Evolutionary conservation across 2,113 vertebrate species (phyloP), one percentile per base, ranked within the genome.

Genomic region (Paratilapia polleni): DNA sequence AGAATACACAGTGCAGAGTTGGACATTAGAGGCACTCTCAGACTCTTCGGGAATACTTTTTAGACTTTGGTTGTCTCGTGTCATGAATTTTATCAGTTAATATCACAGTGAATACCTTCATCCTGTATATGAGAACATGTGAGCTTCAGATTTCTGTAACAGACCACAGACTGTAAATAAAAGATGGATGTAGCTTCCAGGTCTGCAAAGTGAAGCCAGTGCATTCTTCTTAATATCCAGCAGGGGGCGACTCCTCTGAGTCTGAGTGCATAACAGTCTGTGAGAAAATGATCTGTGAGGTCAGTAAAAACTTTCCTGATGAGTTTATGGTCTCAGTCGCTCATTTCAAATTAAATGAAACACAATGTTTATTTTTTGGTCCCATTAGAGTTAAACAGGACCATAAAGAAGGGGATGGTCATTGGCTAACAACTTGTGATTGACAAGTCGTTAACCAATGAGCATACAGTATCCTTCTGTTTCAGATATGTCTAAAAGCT

Each of bases 301-400:
- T 31, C 28, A 31, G 28, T 31, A 31, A 31, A 31, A 2, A 31
- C 4, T 31, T 14, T 47, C 13, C 13, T 70, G 66, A 31, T 70
- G 6, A 52, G 66, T 52, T 52, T 11, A 8, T 52, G 64, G 66
- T 52, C 17, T 13, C 43, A 52, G 66, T 31, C 17, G 17, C 43
- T 52, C 24, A 8, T 1, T 70, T 2, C 43, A 70, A 9, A 13
- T 12, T 52, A 70, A 70, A 43, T 43, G 1, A 43, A 43, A 43
- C 4, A 3, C 34, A 6, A 36, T 15, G 62, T 47, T 47, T 15
- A 28, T 26, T 47, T 0, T 0, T 68, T 43, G 38, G 43, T 68
- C 14, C 22, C 41, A 68, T 68, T 47, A 47, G 13, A 10, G 14
- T 43, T 0, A 1, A 66, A 64, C 0, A 41, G 15, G 7, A 43